phyloP scores from a whole-genome alignment of 2,797 vertebrate species.

The Orientallactaga sibirica region DNA sequence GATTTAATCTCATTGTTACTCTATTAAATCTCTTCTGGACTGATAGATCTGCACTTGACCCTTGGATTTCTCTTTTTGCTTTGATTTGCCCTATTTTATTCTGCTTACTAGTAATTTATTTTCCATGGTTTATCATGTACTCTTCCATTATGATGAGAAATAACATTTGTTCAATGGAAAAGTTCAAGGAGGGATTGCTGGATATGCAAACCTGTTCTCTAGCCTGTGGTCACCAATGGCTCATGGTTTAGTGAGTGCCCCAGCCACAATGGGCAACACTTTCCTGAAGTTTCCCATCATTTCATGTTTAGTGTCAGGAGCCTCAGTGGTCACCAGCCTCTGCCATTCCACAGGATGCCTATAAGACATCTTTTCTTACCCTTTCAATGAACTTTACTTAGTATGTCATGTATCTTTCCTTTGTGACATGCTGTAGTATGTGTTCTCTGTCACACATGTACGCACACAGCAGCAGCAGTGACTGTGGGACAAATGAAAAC shows the following conservation, averaged over 20 bases:
- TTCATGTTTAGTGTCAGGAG: not conserved
- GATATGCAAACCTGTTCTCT: not conserved
- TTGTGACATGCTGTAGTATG: not conserved
- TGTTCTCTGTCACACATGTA: not conserved
- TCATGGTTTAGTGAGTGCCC: not conserved
- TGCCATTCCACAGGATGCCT: not conserved
- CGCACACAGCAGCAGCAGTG: not conserved
- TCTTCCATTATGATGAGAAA: not conserved
- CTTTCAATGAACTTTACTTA: not conserved
- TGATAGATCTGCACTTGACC: not conserved
- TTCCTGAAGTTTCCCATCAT: not conserved
- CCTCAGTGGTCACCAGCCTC: not conserved
- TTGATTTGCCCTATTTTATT: not conserved
- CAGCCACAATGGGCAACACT: accelerated
- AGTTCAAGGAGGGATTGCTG: accelerated
- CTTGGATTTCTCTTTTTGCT: not conserved
- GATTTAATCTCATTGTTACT: not conserved
- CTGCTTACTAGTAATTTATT: not conserved
- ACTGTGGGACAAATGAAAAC: not conserved
- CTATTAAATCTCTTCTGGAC: not conserved
- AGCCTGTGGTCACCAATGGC: not conserved
- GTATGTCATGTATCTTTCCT: not conserved
- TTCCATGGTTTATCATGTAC: not conserved
- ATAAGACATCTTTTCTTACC: not conserved
- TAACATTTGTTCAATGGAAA: not conserved